These are phyloP conservation scores for Osmerus mordax DNA, from an alignment of 2,113 vertebrate species.

Conservation along the genomic window DNA sequence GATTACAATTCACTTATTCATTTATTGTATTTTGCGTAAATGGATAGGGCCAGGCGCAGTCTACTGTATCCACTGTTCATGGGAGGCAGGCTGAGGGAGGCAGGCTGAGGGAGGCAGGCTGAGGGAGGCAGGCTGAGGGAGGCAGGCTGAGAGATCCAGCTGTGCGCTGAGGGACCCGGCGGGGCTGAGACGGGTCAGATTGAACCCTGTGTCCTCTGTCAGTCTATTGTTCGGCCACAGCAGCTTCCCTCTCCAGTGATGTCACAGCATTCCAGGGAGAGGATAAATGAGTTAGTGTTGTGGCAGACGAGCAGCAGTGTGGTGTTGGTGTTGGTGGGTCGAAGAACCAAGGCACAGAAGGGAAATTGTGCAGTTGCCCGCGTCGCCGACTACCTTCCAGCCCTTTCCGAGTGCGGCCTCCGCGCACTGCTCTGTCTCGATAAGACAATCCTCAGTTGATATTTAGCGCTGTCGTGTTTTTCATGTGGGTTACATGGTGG, in stretches of 20 bases:
- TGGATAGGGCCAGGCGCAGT: too few species aligned
- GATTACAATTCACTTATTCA: too few species aligned
- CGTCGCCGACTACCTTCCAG: slow-evolving; percentile 25
- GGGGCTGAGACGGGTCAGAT: slow-evolving; percentile 41
- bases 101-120: neutral
- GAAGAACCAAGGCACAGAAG: slow-evolving; percentile 49
- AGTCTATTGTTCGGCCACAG: slow-evolving; percentile 68
- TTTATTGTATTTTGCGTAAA: too few species aligned
- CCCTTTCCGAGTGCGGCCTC: neutral
- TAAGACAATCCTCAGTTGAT: neutral
- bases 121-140: neutral
- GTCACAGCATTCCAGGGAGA: slow-evolving; percentile 71
- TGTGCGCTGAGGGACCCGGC: slow-evolving; percentile 35
- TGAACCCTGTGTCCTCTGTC: slow-evolving; percentile 65
- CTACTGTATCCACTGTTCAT: slow-evolving; percentile 26
- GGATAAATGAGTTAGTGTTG: slow-evolving; percentile 72
- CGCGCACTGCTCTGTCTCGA: too few species aligned
- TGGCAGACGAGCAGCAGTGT: slow-evolving; percentile 67
- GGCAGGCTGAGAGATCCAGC: slow-evolving; percentile 27
- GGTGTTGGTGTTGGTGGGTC: slow-evolving; percentile 51
- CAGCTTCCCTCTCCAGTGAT: slow-evolving; percentile 65
- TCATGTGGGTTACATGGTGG: neutral
- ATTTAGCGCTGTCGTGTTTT: neutral
- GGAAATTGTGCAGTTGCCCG: slow-evolving; percentile 32
- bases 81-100: slow-evolving; percentile 23